phyloP scores from a whole-genome alignment of 2,113 vertebrate species.

The Passer montanus region DNA sequence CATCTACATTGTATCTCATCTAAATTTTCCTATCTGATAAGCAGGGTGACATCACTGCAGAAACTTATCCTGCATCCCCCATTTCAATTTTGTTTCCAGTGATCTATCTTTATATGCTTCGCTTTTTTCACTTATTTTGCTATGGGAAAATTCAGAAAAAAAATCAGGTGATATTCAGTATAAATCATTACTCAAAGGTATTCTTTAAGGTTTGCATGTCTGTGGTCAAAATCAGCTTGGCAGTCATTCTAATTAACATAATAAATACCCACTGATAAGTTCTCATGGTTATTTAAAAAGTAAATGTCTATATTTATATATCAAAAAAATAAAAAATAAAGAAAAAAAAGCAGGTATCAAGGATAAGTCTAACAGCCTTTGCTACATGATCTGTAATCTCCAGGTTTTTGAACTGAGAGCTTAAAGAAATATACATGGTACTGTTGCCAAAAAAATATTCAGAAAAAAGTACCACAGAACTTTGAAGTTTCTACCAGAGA shows the following conservation, averaged over 20 bases:
- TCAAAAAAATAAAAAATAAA: not conserved
- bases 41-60: not conserved
- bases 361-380: not conserved
- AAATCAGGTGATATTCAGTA: not conserved
- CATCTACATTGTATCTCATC: not conserved
- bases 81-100: not conserved
- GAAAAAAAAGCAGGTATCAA: not conserved
- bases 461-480: not conserved
- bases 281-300: not conserved
- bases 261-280: not conserved
- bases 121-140: not conserved
- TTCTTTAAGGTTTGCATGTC: not conserved
- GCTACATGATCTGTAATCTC: not conserved
- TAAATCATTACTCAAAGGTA: not conserved
- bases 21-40: not conserved
- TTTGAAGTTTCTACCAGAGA: not conserved
- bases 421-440: not conserved
- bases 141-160: not conserved
- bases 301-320: not conserved
- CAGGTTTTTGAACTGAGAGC: not conserved
- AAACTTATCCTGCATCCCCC: not conserved
- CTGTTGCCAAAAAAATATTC: not conserved
- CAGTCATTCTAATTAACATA: not conserved
- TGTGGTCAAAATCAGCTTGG: not conserved
- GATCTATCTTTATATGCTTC: not conserved